phyloP scores from a whole-genome alignment of 30 jellyfish, hydroid and myxozoan species.

The Sanderia malayensis region DNA sequence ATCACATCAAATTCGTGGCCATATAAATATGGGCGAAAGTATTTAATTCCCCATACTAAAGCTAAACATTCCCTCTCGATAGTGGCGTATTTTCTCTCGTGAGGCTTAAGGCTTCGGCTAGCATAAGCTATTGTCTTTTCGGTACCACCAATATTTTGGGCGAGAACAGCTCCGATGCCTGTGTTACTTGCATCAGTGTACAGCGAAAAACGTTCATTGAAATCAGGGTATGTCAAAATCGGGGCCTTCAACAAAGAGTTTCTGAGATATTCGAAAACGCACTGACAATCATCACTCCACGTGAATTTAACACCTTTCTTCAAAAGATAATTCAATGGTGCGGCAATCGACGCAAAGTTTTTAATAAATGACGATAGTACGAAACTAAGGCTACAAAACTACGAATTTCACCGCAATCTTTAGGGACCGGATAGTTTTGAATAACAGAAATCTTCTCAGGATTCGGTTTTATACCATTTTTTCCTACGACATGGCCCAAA shows the following conservation, averaged over 20 bases:
- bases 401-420: conserved; percentile 41
- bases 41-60: conserved; percentile 48
- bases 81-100: conserved; percentile 6
- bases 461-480: conserved; percentile 38
- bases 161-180: conserved; percentile 58
- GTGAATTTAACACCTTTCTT: conserved; percentile 35
- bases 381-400: conserved; percentile 45
- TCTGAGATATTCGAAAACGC: conserved; percentile 46
- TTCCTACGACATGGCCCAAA: conserved; percentile 56
- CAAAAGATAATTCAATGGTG: conserved; percentile 31
- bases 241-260: conserved; percentile 54
- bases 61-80: conserved; percentile 17
- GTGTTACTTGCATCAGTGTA: conserved; percentile 54
- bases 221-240: conserved; percentile 41
- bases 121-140: conserved; percentile 63
- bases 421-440: too few species aligned
- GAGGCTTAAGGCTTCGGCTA: conserved; percentile 35
- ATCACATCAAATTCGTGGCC: conserved; percentile 37
- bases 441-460: conserved; percentile 32
- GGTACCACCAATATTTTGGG: conserved; percentile 40
- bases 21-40: conserved; percentile 54
- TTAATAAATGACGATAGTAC: conserved; percentile 32
- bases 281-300: conserved; percentile 54
- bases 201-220: conserved; percentile 19
- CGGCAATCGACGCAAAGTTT: conserved; percentile 51